These are phyloP conservation scores for Xiphophorus hellerii DNA, from an alignment of 2,113 vertebrate genomes.

Conservation along the genomic window DNA sequence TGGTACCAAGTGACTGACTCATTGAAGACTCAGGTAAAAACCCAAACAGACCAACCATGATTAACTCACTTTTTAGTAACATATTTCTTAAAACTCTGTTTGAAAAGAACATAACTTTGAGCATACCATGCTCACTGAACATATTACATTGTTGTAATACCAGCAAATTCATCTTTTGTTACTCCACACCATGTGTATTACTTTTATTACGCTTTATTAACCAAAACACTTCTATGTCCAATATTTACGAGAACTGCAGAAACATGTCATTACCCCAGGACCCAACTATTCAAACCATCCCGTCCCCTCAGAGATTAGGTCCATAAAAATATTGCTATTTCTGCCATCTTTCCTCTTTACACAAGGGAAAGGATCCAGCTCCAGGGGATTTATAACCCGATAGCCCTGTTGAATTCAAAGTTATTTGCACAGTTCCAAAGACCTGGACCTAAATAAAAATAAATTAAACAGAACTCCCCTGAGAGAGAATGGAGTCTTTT, in stretches of 20 bases:
- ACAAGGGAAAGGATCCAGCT: slow-evolving; percentile 44
- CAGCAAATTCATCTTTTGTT: background rate
- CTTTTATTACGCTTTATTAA: background rate
- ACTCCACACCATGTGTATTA: background rate
- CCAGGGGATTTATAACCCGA: slow-evolving; percentile 53
- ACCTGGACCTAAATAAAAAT: slow-evolving; percentile 59
- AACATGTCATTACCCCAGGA: background rate
- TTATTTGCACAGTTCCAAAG: slow-evolving; percentile 48
- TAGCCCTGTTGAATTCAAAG: slow-evolving; percentile 40
- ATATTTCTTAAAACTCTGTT: background rate
- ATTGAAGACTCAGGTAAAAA: background rate
- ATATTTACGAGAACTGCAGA: background rate
- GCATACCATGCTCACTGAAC: too few species aligned
- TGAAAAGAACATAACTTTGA: background rate
- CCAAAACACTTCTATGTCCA: background rate
- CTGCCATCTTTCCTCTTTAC: slow-evolving; percentile 24
- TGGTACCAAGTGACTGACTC: background rate
- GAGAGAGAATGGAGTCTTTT: slow-evolving; percentile 46
- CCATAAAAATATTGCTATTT: slow-evolving; percentile 43
- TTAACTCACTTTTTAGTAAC: background rate
- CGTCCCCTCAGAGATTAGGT: slow-evolving; percentile 25
- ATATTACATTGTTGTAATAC: too few species aligned
- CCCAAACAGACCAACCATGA: background rate
- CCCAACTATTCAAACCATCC: background rate
- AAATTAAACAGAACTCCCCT: slow-evolving; percentile 52